Percentiles rank a stretch among this genome's conserved stretches.
Conservation (phyloP, 1,140 invertebrate genomes). For the Brachionus calyciflorus region DNA sequence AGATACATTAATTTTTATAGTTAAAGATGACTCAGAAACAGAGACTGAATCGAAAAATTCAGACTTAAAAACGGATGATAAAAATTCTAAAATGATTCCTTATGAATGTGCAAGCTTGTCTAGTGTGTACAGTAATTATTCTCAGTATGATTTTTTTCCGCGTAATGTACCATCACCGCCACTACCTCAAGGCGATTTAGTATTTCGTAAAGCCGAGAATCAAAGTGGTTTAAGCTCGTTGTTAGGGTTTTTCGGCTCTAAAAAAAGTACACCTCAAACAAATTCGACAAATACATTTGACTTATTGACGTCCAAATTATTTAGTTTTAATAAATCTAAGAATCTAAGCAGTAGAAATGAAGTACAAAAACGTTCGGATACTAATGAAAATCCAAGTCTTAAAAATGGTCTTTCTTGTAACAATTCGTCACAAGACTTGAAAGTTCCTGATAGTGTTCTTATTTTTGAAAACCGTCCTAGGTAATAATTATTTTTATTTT, state of each 20-base stretch:
- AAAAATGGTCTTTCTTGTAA: background rate
- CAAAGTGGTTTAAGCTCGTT: slow-evolving; percentile 19
- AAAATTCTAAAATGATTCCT: background rate
- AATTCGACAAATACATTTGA: slow-evolving; percentile 14
- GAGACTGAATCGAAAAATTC: background rate
- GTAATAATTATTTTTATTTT: background rate
- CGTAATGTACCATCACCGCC: background rate
- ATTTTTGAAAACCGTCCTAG: slow-evolving; percentile 44
- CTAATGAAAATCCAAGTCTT: background rate
- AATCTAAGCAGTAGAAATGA: background rate
- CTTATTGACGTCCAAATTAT: slow-evolving; percentile 14
- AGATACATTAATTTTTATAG: background rate
- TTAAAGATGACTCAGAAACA: slow-evolving; percentile 1
- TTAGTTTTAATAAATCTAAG: slow-evolving; percentile 1
- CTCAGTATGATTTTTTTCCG: slow-evolving; percentile 25
- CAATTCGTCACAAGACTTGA: slow-evolving; percentile 6
- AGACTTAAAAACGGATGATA: background rate
- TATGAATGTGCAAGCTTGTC: slow-evolving; percentile 20
- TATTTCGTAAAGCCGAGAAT: background rate
- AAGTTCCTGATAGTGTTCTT: slow-evolving; percentile 35
- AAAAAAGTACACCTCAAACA: background rate
- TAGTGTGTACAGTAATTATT: slow-evolving; percentile 16
- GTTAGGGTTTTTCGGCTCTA: slow-evolving; percentile 13
- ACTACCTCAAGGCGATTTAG: background rate
- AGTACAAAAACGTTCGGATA: background rate